phyloP scores from a whole-genome alignment of 2,113 vertebrate genomes.

The Pimephales promelas region DNA sequence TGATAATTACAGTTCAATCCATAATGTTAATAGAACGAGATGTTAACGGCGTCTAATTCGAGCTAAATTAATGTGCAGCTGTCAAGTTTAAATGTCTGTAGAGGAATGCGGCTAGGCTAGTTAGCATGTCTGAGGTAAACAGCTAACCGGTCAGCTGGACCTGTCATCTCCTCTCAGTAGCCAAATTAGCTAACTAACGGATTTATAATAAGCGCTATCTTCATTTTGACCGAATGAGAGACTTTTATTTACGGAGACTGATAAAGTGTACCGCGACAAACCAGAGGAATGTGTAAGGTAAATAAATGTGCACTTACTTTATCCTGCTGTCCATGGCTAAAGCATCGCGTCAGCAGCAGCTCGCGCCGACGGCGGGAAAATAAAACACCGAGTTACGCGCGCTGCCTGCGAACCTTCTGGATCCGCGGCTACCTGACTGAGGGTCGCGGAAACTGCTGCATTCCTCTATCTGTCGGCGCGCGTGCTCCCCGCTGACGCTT shows the following conservation, averaged over 20 bases:
- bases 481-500: not conserved
- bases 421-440: constrained; percentile 52
- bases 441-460: not conserved
- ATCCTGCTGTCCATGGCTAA: constrained; percentile 89
- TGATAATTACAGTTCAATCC: not conserved
- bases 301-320: constrained; percentile 78
- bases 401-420: constrained; percentile 28
- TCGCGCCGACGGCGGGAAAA: constrained; percentile 61
- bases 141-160: constrained; percentile 30
- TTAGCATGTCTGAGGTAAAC: constrained; percentile 35
- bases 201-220: not conserved
- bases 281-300: not conserved
- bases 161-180: constrained; percentile 5
- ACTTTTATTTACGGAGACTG: not conserved
- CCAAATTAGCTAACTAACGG: not conserved
- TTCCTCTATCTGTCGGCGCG: not conserved
- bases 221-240: not conserved
- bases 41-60: not conserved
- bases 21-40: not conserved
- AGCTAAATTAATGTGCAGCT: not conserved
- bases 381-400: constrained; percentile 43
- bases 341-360: constrained; percentile 81
- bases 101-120: constrained; percentile 36
- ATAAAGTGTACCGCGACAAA: not conserved
- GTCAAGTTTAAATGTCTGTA: not conserved